Percentiles rank a stretch among this genome's conserved stretches.
These are phyloP conservation scores for Rana temporaria DNA, from an alignment of 2,113 vertebrate species.

Conservation along the genomic window DNA sequence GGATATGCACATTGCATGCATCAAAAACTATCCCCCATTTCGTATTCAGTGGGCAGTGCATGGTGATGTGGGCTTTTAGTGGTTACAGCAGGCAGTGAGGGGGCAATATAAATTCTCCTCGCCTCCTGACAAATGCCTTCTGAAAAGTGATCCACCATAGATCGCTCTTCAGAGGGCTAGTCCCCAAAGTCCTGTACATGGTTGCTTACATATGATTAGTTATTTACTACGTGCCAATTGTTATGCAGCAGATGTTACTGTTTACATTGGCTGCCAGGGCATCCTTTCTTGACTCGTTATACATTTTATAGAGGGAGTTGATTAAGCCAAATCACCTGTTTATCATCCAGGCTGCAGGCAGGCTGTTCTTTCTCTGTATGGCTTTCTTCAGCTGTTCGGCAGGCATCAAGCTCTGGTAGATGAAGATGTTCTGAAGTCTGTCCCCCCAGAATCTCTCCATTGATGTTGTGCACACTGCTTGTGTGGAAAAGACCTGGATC, in stretches of 20 bases:
- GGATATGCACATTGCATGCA: too few relatives aligned
- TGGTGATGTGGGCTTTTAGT: too few relatives aligned
- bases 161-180: too few relatives aligned
- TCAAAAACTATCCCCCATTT: too few relatives aligned
- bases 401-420: slow-evolving; percentile 1
- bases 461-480: slow-evolving; percentile 60
- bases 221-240: too few relatives aligned
- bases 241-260: not conserved
- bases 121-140: too few relatives aligned
- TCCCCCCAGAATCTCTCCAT: slow-evolving; percentile 32
- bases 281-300: not conserved
- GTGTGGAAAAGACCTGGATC: slow-evolving; percentile 59
- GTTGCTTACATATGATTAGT: too few relatives aligned
- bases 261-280: not conserved
- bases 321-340: slow-evolving; percentile 24
- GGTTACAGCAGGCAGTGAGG: too few relatives aligned
- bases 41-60: too few relatives aligned
- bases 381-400: slow-evolving; percentile 7
- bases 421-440: slow-evolving; percentile 18
- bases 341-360: slow-evolving; percentile 3
- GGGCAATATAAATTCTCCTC: too few relatives aligned
- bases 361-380: slow-evolving; percentile 3
- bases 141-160: too few relatives aligned
- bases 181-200: too few relatives aligned
- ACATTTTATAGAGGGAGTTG: not conserved